Base-by-base conservation (phyloP, 2,797 vertebrate genomes). In the Remorina albescens region DNA sequence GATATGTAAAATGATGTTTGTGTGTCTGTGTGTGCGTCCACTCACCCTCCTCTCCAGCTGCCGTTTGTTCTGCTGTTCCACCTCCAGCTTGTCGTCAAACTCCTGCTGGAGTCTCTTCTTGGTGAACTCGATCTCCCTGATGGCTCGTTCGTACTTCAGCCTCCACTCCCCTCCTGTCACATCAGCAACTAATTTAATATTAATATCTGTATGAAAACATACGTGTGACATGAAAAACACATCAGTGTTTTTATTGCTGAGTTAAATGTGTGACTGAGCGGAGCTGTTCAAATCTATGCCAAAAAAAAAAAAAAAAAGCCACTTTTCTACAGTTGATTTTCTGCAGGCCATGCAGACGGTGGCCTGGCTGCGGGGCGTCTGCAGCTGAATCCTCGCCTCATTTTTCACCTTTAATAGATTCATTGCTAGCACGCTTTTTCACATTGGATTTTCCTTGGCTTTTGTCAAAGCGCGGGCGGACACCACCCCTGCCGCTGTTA, bases 71-170 rank as follows among this genome's bases (percentile, higher is more conserved):
- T 99, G 98, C 91, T 98, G 96, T 85, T 99, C 98, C 58, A 94
- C 95, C 78, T 99, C 98, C 93, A 99, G 92, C 88, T 97, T 98
- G 88, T 99, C 98, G 54, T 99, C 97, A 84, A 96, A 94, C 86
- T 99, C 98, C 91, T 99, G 98, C 92, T 97, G 97, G 67, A 99
- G 89, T 72, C 96, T 94, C 86, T 99, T 99, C 93, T 97, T 98
- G 86, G 94, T 96, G 92, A 98, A 99, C 80, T 98, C 97, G 19
- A 96, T 94, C 89, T 99, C 98, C 67, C 97, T 93, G 75, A 98
- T 72, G 0, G 96, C 96, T 63, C 98, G 94, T 88, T 98, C 97
- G 1, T 98, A 99, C 85, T 97, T 98, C 87, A 99, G 91, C 62
- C 96, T 92, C 98, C 98, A 99, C 83, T 99, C 97, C 0, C 97